phyloP scores from a whole-genome alignment of 2,113 vertebrate genomes.

The Burhinus oedicnemus region DNA sequence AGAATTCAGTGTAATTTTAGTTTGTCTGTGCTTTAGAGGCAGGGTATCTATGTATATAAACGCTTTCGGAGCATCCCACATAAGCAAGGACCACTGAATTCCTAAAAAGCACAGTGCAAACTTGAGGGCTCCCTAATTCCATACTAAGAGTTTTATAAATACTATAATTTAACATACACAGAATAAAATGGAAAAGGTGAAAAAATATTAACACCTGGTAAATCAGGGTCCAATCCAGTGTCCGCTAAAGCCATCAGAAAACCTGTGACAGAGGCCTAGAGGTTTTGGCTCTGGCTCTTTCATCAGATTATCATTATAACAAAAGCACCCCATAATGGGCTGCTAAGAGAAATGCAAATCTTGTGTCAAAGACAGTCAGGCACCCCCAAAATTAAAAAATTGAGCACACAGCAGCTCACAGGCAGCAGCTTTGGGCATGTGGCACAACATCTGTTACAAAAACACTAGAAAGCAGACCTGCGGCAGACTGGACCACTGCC shows the following conservation, averaged over 20 bases:
- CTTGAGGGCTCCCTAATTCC: neutral
- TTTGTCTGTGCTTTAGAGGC: neutral
- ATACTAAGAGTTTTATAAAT: neutral
- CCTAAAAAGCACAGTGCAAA: neutral
- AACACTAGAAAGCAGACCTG: conserved; percentile 70
- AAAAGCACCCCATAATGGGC: neutral
- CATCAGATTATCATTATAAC: neutral
- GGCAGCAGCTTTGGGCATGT: conserved; percentile 67
- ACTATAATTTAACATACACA: neutral
- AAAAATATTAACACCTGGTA: neutral
- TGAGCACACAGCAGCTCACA: conserved; percentile 34
- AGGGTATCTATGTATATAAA: neutral
- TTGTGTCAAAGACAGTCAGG: neutral
- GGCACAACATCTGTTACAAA: conserved; percentile 74
- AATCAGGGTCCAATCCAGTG: neutral
- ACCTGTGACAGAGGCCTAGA: neutral
- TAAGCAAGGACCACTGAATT: neutral
- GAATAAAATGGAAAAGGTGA: neutral
- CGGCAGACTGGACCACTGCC: conserved; percentile 64
- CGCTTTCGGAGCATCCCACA: neutral
- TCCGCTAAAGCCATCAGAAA: neutral
- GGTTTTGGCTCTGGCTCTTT: neutral
- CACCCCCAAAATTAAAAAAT: conserved; percentile 41
- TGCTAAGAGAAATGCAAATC: neutral
- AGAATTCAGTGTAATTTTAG: neutral